Conservation (phyloP, 2,113 vertebrate species). For the Chaetorhynchus papuensis region DNA sequence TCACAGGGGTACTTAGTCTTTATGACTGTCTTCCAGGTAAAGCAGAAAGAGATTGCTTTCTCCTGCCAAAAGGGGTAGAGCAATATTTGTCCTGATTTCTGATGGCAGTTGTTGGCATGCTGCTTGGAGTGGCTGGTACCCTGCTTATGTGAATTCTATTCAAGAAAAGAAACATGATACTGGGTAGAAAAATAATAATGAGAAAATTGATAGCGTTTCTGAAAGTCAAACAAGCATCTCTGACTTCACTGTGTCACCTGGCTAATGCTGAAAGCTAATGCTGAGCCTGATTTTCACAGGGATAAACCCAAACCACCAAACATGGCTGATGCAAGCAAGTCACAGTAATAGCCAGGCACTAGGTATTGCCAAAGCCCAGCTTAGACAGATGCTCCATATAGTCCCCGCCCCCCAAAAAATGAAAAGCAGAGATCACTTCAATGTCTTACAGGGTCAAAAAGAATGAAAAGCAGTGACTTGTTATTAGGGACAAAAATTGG, state of each 20-base stretch:
- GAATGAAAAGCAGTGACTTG: neutral
- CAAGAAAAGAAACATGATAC: neutral
- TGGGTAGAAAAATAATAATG: accelerated
- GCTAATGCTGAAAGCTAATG: neutral
- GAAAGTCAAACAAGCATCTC: neutral
- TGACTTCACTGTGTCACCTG: neutral
- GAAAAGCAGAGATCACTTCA: neutral
- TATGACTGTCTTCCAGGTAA: neutral
- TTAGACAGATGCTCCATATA: neutral
- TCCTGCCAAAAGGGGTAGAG: neutral
- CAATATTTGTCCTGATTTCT: neutral
- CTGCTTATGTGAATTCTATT: neutral
- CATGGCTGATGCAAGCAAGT: neutral
- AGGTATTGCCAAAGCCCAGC: neutral
- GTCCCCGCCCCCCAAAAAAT: neutral
- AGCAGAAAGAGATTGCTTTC: neutral
- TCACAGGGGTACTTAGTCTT: neutral
- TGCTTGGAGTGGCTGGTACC: neutral
- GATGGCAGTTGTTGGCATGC: neutral
- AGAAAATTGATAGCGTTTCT: neutral
- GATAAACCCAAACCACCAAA: neutral
- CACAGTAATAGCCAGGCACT: neutral
- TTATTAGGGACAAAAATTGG: neutral
- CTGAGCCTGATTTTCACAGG: neutral
- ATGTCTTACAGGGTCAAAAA: neutral